Conservation (phyloP, 2,888 invertebrate species). For the Apotomis betuletana region DNA sequence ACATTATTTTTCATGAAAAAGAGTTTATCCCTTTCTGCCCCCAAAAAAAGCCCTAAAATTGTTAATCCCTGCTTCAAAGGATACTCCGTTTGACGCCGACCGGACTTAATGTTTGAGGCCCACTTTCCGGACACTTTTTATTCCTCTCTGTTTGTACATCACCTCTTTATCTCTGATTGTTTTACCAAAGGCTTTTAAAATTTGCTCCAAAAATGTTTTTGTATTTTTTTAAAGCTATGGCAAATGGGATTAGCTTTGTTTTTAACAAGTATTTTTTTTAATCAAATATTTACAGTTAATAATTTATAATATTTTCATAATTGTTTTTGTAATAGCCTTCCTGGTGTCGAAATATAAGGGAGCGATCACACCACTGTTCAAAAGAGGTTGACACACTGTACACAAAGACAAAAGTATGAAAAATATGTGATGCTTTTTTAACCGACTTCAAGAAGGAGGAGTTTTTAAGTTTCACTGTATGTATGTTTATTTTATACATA, state of each 20-base stretch:
- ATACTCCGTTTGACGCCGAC: constrained; percentile 17
- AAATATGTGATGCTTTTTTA: no score
- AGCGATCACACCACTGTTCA: no score
- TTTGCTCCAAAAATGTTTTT: background rate
- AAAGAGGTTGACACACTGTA: no score
- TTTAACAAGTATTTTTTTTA: background rate
- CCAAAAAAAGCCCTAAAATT: constrained; percentile 26
- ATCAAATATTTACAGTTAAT: background rate
- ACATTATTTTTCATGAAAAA: constrained; percentile 13
- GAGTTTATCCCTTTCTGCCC: constrained; percentile 19
- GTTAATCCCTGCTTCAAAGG: constrained; percentile 36
- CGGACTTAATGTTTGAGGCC: constrained; percentile 27
- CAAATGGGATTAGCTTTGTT: background rate
- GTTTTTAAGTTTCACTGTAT: no score
- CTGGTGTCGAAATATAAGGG: background rate
- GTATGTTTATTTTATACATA: no score
- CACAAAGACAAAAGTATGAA: no score
- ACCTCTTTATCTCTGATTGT: constrained; percentile 36
- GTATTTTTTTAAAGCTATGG: constrained; percentile 4
- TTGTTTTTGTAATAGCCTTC: background rate
- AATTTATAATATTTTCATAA: background rate
- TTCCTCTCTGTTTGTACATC: constrained; percentile 29
- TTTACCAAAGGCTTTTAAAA: constrained; percentile 16
- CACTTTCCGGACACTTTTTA: constrained; percentile 28
- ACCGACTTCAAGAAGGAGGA: no score